A percentile compares a stretch with the other conserved stretches of the same genome.
Evolutionary conservation across 2,888 invertebrate species (phyloP).

Genomic region (Trachelus troglodyta): DNA sequence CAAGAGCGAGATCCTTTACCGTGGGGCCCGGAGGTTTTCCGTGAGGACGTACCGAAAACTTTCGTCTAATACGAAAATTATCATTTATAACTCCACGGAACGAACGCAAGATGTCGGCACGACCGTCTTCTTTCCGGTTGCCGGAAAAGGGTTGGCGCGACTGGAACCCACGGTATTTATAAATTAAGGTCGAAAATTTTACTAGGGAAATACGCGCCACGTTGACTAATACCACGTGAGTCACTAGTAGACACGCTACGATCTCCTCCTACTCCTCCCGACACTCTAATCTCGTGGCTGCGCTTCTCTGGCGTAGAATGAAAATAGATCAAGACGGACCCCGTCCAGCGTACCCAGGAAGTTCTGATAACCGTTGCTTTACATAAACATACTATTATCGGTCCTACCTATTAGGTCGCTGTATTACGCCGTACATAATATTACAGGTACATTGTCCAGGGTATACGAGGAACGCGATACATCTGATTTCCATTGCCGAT

Average conservation of each 20-base stretch:
- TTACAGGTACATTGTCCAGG: neutral
- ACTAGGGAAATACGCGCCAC: neutral
- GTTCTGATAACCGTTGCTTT: neutral
- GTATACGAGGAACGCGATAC: neutral
- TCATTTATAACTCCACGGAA: neutral
- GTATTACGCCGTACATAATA: neutral
- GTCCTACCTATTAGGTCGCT: neutral
- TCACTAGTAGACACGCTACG: neutral
- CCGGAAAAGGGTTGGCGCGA: neutral
- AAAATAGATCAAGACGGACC: neutral
- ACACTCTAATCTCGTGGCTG: neutral
- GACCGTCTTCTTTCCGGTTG: neutral
- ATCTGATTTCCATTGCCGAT: neutral
- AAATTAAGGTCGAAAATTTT: neutral
- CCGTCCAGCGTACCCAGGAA: neutral
- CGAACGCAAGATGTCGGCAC: neutral
- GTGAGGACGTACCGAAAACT: neutral
- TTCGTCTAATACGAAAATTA: neutral
- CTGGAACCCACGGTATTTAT: neutral
- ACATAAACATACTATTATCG: neutral
- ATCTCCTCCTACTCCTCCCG: neutral
- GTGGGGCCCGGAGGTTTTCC: neutral
- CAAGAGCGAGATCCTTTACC: neutral
- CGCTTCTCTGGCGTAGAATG: neutral
- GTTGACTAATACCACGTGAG: neutral